Percentiles rank a stretch among this genome's conserved stretches.
Conservation (phyloP, 35 echinoderm and acorn worm genomes). For the Ptychodera flava region DNA sequence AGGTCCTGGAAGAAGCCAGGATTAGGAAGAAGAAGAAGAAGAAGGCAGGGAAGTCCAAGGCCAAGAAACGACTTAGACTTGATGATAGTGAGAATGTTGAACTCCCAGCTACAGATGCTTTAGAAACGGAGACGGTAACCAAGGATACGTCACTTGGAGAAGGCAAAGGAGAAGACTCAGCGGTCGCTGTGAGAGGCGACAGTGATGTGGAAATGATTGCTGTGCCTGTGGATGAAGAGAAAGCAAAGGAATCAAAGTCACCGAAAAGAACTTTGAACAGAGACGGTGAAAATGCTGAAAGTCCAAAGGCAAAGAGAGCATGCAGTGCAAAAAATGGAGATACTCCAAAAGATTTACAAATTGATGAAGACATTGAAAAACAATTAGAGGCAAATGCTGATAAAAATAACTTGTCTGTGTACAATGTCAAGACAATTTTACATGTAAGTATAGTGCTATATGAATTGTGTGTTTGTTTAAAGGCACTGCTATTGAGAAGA, state of each 20-base stretch:
- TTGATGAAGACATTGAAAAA: constrained; percentile 66
- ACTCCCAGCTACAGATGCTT: neutral
- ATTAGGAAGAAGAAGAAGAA: neutral
- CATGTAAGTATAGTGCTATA: constrained; percentile 67
- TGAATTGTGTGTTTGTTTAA: neutral
- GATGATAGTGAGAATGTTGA: neutral
- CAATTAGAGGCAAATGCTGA: constrained; percentile 72
- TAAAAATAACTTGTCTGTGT: constrained; percentile 85
- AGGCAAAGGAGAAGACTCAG: too few relatives aligned
- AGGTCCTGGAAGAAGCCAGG: neutral
- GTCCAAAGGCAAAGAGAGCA: neutral
- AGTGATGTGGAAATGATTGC: neutral
- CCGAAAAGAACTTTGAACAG: neutral
- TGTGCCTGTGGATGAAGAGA: neutral
- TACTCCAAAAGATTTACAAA: neutral
- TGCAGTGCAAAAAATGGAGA: neutral
- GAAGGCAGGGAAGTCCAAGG: neutral
- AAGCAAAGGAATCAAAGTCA: neutral
- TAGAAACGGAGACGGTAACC: neutral
- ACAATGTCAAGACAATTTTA: constrained; percentile 91
- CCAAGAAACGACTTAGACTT: neutral
- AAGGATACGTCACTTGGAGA: too few relatives aligned
- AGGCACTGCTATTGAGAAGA: neutral
- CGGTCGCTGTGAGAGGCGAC: too few relatives aligned
- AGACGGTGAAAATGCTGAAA: neutral